Evolutionary conservation across 2,888 invertebrate genomes (phyloP).

Genomic region (Plebejus argus): DNA sequence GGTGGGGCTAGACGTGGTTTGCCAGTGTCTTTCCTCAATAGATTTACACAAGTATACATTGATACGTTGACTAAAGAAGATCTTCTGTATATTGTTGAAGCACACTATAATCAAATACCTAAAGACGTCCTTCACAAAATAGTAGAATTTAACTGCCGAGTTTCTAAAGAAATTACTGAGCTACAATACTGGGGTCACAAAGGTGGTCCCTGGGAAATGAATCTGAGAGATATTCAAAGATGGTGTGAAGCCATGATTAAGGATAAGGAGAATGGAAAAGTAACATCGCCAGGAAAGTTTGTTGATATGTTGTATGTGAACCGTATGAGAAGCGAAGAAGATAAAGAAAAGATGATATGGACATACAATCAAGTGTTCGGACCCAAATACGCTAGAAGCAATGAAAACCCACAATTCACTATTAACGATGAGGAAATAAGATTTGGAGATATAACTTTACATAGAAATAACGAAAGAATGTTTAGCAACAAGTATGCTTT

Average conservation of each 20-base stretch:
- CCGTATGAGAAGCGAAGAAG: constrained; percentile 90
- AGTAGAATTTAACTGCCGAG: constrained; percentile 88
- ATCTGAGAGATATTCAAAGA: constrained; percentile 95
- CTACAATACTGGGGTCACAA: constrained; percentile 86
- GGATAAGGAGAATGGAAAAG: constrained; percentile 53
- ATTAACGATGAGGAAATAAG: constrained; percentile 81
- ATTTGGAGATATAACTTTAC: constrained; percentile 83
- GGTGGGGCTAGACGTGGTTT: constrained; percentile 98
- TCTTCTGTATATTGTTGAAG: constrained; percentile 83
- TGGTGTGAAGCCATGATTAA: constrained; percentile 91
- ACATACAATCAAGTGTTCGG: constrained; percentile 74
- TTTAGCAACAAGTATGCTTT: constrained; percentile 60
- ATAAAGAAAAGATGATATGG: constrained; percentile 85
- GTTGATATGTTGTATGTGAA: constrained; percentile 92
- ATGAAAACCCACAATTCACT: constrained; percentile 79
- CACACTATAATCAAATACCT: constrained; percentile 83
- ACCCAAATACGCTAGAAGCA: constrained; percentile 72
- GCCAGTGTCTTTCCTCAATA: constrained; percentile 97
- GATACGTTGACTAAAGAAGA: constrained; percentile 84
- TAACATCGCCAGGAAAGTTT: constrained; percentile 79
- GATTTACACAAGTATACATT: constrained; percentile 95
- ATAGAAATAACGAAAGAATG: constrained; percentile 63
- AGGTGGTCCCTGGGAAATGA: constrained; percentile 98
- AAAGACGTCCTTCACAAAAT: constrained; percentile 84
- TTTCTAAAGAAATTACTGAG: constrained; percentile 83